These are phyloP conservation scores for Pemphredon lugubris DNA, from an alignment of 2,888 invertebrate species.

Conservation along the genomic window DNA sequence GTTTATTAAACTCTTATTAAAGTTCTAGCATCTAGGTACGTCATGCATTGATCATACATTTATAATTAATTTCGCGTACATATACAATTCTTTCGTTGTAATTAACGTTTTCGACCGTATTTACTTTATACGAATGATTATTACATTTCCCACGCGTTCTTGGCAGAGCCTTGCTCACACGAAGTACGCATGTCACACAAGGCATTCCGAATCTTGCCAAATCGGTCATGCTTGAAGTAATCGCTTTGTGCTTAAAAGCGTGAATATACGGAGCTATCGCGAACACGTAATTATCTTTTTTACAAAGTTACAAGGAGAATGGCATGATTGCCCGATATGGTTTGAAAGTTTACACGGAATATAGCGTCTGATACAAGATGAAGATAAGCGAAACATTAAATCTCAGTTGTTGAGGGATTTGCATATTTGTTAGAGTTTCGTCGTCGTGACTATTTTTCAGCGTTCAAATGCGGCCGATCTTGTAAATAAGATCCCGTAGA, in stretches of 20 bases:
- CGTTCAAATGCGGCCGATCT: too few relatives aligned
- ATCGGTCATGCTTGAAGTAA: slow-evolving; percentile 14
- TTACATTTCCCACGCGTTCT: slow-evolving; percentile 7
- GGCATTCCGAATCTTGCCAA: slow-evolving; percentile 22
- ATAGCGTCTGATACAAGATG: too few relatives aligned
- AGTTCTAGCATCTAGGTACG: slow-evolving; percentile 27
- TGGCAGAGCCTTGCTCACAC: slow-evolving; percentile 12
- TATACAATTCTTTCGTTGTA: slow-evolving; percentile 20
- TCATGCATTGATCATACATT: slow-evolving; percentile 14
- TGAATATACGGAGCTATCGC: not conserved
- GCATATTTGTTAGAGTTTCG: too few relatives aligned
- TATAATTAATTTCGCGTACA: slow-evolving; percentile 15
- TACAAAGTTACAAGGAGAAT: not conserved
- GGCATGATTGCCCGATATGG: too few relatives aligned
- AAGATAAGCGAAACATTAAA: too few relatives aligned
- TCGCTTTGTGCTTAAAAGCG: slow-evolving; percentile 4
- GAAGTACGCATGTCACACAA: slow-evolving; percentile 12
- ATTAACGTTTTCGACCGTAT: slow-evolving; percentile 16
- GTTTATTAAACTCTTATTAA: slow-evolving; percentile 34
- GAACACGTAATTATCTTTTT: not conserved
- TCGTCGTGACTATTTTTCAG: too few relatives aligned
- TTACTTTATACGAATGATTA: not conserved
- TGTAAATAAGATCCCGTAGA: too few relatives aligned
- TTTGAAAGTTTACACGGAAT: too few relatives aligned
- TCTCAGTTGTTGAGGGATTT: too few relatives aligned